Conservation (phyloP, 2,113 vertebrate species). For the Sphaerodactylus townsendi region DNA sequence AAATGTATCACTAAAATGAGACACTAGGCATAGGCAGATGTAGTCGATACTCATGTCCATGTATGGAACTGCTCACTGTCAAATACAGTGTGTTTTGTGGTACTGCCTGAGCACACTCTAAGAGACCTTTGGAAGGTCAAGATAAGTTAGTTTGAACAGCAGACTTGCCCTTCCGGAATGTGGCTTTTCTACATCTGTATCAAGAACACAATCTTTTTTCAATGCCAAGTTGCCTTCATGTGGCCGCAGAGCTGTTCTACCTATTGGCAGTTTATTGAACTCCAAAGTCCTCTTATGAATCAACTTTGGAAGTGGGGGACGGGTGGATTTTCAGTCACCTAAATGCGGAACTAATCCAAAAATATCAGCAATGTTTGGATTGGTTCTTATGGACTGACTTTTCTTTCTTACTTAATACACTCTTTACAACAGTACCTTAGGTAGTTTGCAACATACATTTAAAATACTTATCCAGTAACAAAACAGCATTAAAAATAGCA, state of each 20-base stretch:
- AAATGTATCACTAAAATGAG: not conserved
- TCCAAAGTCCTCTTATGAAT: not conserved
- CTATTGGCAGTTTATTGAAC: conserved; percentile 6
- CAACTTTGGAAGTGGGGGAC: not conserved
- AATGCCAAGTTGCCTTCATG: conserved; percentile 3
- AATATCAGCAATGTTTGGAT: no score
- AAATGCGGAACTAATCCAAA: no score
- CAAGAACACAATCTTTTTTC: not conserved
- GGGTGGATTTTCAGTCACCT: not conserved
- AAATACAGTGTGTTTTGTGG: not conserved
- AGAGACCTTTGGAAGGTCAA: not conserved
- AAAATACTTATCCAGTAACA: no score
- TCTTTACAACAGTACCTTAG: no score
- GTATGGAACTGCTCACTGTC: not conserved
- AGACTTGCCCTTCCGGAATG: not conserved
- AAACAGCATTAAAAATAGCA: no score
- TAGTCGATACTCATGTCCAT: not conserved
- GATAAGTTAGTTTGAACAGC: not conserved
- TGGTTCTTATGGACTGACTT: no score
- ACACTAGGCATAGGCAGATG: not conserved
- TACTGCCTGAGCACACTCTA: not conserved
- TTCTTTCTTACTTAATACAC: no score
- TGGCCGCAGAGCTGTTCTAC: not conserved
- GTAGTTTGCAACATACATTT: no score
- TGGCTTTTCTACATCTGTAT: not conserved